Evolutionary conservation across 2,113 vertebrate species (phyloP), one percentile per base, ranked within the genome.

Genomic region (Candoia aspera): DNA sequence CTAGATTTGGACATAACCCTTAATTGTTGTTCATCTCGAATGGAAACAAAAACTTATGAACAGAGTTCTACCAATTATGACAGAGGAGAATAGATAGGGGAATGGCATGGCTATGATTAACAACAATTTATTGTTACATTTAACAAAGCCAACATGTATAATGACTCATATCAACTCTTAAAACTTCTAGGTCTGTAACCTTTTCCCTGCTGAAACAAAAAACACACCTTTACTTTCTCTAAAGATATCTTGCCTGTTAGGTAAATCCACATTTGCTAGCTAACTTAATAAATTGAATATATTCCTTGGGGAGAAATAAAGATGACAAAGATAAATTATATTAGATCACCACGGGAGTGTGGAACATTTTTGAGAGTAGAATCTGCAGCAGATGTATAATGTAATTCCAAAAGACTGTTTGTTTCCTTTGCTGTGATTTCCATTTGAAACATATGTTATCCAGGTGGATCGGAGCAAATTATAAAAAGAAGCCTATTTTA

Each of bases 391-490:
- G 3, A 90, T 88, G 17, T 91, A 92, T 33, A n/a, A 94, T 93
- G 37, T 62, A 87, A 86, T 9, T 93, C 62, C 62, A 90, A 88
- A 90, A 93, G 33, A 23, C 1, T 73, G 42, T 91, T 89, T 92
- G 58, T 92, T 95, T 88, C n/a, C 21, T 92, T 91, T 93, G 84
- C 26, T 60, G 90, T 8, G 37, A 89, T 87, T 91, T 90, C 91
- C 73, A 46, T 94, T 95, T 94, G 87, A 91, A 49, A 60, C 68
- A 58, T n/a, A 1, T 93, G 23, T 64, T 93, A 15, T 91, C 90
- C 88, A 94, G 53, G n/a, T 95, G 86, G 10, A 84, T 87, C 89
- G 88, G 17, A 85, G 60, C 13, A 58, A 90, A 95, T 90, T 93
- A n/a, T 93, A 21, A 91, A 21, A 57, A 79, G 8, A 87, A 1